Evolutionary conservation across 1,140 invertebrate species (phyloP).

Genomic region (Cotesia chilonis): DNA sequence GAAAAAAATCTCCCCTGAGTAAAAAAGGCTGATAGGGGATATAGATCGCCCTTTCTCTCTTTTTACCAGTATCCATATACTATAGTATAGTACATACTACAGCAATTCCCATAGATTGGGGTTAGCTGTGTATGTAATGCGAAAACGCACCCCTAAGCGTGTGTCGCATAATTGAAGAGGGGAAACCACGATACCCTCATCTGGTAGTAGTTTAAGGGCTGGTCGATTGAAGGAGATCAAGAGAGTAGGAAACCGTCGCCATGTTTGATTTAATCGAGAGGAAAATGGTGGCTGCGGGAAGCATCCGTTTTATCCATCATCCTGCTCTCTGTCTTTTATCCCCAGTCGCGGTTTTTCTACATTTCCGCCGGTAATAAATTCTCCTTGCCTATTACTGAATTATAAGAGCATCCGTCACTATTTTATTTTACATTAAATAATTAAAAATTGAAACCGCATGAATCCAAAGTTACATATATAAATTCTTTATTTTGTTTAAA

Average conservation of each 20-base stretch:
- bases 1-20: slow-evolving; percentile 17
- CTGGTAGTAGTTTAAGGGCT: slow-evolving; percentile 14
- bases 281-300: slow-evolving; percentile 59
- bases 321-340: neutral
- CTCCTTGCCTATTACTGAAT: too few relatives aligned
- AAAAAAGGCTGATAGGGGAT: slow-evolving; percentile 41
- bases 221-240: slow-evolving; percentile 9
- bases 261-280: slow-evolving; percentile 63
- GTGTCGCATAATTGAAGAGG: slow-evolving; percentile 55
- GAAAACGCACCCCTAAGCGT: slow-evolving; percentile 39
- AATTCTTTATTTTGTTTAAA: too few relatives aligned
- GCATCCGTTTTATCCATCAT: slow-evolving; percentile 31
- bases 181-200: slow-evolving; percentile 40
- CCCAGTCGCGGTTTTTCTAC: neutral
- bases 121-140: neutral
- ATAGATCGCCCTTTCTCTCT: slow-evolving; percentile 15
- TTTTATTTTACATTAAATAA: too few relatives aligned
- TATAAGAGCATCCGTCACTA: too few relatives aligned
- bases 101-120: neutral
- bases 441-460: too few relatives aligned
- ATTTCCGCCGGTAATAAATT: neutral
- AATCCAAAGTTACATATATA: too few relatives aligned
- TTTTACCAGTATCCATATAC: neutral
- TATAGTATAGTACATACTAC: too few relatives aligned
- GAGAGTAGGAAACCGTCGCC: slow-evolving; percentile 48